Evolutionary conservation across 2,113 vertebrate genomes (phyloP).

Genomic region (Podarcis muralis): DNA sequence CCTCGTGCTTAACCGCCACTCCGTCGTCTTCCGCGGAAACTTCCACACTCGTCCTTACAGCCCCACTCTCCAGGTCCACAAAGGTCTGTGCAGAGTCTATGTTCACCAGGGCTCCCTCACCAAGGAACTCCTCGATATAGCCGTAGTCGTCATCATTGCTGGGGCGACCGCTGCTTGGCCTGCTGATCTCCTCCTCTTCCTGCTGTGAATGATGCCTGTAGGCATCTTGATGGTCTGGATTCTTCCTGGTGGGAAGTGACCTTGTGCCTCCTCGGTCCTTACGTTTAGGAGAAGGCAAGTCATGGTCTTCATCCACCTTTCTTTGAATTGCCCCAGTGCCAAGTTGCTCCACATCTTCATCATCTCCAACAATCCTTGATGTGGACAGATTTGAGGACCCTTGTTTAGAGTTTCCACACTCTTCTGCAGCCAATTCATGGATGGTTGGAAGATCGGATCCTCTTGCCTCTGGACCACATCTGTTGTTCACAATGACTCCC

Average conservation of each 20-base stretch:
- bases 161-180: not conserved
- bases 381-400: not conserved
- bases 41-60: not conserved
- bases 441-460: not conserved
- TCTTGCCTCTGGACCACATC: not conserved
- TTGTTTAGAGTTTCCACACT: not conserved
- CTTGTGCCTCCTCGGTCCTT: not conserved
- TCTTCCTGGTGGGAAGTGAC: not conserved
- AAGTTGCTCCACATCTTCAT: not conserved
- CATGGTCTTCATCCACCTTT: not conserved
- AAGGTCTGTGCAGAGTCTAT: not conserved
- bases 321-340: not conserved
- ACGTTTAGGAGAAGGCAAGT: not conserved
- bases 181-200: not conserved
- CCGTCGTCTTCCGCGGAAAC: not conserved
- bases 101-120: constrained; percentile 5
- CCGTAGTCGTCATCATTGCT: not conserved
- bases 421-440: not conserved
- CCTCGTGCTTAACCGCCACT: constrained; percentile 3
- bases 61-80: not conserved
- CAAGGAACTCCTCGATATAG: constrained; percentile 11
- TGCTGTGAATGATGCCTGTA: not conserved
- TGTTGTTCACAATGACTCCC: not conserved
- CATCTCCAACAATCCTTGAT: not conserved
- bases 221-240: not conserved